Base-by-base conservation (phyloP, 53 echinoderm and acorn worm species). In the Holothuria leucospilota region DNA sequence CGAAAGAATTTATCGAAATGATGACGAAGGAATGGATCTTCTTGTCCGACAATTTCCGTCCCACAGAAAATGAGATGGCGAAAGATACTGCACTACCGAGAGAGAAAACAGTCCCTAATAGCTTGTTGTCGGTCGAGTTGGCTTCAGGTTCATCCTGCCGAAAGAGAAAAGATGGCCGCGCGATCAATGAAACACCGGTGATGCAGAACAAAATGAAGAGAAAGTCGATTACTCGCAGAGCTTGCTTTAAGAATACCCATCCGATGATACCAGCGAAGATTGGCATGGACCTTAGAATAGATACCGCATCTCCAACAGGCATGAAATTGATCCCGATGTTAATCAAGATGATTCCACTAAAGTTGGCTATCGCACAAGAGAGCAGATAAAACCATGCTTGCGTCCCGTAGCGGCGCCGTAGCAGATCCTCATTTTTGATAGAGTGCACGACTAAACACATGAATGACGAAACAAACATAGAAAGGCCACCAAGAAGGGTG, bases 381-480 rank as follows among this genome's bases (percentile, higher is more conserved):
- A 80, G 16, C 0, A 80, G 39, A n/a, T 80, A 80, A 34, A 30
- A 20, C 80, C 80, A 80, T 34, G 62, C 80, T 15, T 15, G 13
- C 26, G 1, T 38, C 24, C 5, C 59, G 38, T 80, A 80, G 12
- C 27, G 51, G 13, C 80, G 24, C 29, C 15, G 16, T 12, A 80
- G 13, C 12, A 80, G 53, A 34, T 20, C 3, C 34, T 61, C 39
- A 20, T 80, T 59, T 26, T 61, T 80, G 80, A 80, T 20, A 15
- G 80, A 25, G 62, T 80, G 62, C 3, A 80, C 29, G 29, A 28
- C 16, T 21, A 59, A 7, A 38, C 80, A 80, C 30, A 61, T 2
- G 6, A 80, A n/a, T 10, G 80, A 60, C 13, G 80, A 28, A 20
- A 51, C 29, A 38, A 80, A 80, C 80, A 80, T 62, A n/a, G 59